A percentile compares a stretch with the other conserved stretches of the same genome.
These are phyloP conservation scores for Megaceryle maxima DNA, from an alignment of 2,113 vertebrate genomes.

Conservation along the genomic window DNA sequence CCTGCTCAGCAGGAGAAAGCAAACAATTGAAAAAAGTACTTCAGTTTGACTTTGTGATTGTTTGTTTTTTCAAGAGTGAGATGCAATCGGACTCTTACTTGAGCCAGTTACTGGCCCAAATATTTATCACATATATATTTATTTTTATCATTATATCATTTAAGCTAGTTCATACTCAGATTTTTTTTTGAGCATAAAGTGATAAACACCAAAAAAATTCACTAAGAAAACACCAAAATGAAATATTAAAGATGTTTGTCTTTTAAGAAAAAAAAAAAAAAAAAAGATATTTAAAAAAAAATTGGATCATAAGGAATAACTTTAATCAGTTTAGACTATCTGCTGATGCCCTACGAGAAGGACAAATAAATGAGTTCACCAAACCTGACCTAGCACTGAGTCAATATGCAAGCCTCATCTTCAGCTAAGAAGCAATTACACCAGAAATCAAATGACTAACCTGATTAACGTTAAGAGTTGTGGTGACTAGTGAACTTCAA, in stretches of 20 bases:
- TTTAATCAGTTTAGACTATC: neutral
- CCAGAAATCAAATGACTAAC: slow-evolving; percentile 66
- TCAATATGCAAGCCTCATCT: slow-evolving; percentile 3
- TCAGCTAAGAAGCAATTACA: slow-evolving; percentile 21
- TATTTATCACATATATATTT: no score
- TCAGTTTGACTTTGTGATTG: neutral
- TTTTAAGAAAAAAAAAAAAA: neutral
- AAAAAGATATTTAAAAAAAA: no score
- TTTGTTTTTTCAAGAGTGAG: neutral
- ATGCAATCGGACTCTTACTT: neutral
- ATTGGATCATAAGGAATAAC: neutral
- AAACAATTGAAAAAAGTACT: neutral
- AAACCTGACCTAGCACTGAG: neutral
- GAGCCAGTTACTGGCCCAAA: neutral
- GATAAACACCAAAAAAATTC: neutral
- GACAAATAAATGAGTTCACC: neutral
- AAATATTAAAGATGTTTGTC: neutral
- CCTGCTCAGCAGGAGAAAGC: neutral
- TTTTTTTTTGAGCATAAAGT: neutral
- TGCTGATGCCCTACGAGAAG: neutral
- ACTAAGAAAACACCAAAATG: neutral
- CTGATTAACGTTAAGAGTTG: slow-evolving; percentile 51
- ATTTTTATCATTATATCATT: neutral
- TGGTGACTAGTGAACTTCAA: slow-evolving; percentile 65
- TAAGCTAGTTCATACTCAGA: neutral